phyloP scores from a whole-genome alignment of 2,888 invertebrate genomes.

The Dynastes grantii region DNA sequence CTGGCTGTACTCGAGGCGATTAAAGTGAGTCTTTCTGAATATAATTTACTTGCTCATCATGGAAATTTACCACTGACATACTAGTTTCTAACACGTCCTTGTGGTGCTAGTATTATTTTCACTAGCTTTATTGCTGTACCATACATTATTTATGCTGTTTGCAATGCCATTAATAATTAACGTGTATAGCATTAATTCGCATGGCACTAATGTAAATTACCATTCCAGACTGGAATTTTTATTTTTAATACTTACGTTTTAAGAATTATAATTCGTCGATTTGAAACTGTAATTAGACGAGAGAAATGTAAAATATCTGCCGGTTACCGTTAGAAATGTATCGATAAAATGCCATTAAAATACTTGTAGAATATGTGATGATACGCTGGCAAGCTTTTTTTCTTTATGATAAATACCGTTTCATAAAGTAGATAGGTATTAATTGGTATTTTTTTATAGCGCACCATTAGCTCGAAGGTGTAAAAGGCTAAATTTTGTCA shows the following conservation, averaged over 20 bases:
- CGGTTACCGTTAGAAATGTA: slow-evolving; percentile 33
- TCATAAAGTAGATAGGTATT: slow-evolving; percentile 25
- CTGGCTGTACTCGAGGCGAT: too few relatives aligned
- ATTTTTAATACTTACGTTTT: slow-evolving; percentile 20
- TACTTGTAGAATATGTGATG: slow-evolving; percentile 36
- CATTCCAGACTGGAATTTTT: slow-evolving; percentile 29
- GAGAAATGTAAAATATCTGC: slow-evolving; percentile 27
- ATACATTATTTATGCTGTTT: too few relatives aligned
- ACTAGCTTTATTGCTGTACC: too few relatives aligned
- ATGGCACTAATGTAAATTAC: slow-evolving; percentile 24
- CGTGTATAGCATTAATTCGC: not conserved
- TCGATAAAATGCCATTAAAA: slow-evolving; percentile 33
- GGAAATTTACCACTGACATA: too few relatives aligned
- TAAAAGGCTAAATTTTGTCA: not conserved
- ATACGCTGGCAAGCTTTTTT: slow-evolving; percentile 3
- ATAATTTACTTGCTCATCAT: too few relatives aligned
- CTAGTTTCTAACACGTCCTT: too few relatives aligned
- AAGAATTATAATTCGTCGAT: slow-evolving; percentile 21
- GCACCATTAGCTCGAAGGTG: not conserved
- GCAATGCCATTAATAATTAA: not conserved
- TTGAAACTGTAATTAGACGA: slow-evolving; percentile 34
- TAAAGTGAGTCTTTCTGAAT: too few relatives aligned
- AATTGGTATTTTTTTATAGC: slow-evolving; percentile 26
- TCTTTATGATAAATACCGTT: slow-evolving; percentile 8
- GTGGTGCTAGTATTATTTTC: too few relatives aligned